phyloP scores from a whole-genome alignment of 2,888 invertebrate genomes.

The Pyrocoelia pectoralis region DNA sequence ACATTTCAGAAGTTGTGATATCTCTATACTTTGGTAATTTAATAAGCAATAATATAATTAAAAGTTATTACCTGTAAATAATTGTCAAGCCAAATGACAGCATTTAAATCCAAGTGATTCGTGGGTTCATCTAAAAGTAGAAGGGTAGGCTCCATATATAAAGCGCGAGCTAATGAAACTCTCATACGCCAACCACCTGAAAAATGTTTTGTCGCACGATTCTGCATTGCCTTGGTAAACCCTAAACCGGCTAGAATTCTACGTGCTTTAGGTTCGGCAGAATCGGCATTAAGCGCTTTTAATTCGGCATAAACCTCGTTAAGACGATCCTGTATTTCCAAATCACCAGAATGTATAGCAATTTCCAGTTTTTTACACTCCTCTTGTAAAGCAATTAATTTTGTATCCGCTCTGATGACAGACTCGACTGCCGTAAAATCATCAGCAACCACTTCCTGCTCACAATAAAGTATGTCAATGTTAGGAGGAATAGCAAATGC shows the following conservation, averaged over 20 bases:
- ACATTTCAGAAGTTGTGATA: too few relatives aligned
- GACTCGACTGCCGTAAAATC: constrained; percentile 93
- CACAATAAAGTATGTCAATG: constrained; percentile 96
- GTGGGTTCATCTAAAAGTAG: constrained; percentile 98
- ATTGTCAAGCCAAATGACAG: constrained; percentile 99
- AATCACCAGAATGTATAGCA: constrained; percentile 75
- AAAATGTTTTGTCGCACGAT: constrained; percentile 88
- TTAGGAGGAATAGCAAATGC: constrained; percentile 94
- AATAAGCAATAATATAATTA: too few relatives aligned
- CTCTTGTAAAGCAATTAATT: constrained; percentile 80
- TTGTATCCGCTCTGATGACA: constrained; percentile 91
- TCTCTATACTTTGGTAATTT: too few relatives aligned
- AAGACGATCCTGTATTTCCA: constrained; percentile 77
- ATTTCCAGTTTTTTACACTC: constrained; percentile 86
- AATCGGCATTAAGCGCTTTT: constrained; percentile 96
- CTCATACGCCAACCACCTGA: constrained; percentile 99
- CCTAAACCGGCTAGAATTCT: constrained; percentile 97
- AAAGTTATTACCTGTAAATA: constrained; percentile 60
- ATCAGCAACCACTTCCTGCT: constrained; percentile 97
- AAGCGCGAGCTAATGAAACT: constrained; percentile 94
- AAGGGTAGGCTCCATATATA: constrained; percentile 97
- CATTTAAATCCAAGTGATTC: constrained; percentile 98
- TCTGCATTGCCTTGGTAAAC: constrained; percentile 88
- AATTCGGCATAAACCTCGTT: constrained; percentile 95
- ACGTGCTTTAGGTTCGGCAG: constrained; percentile 95